A percentile compares a stretch with the other conserved stretches of the same genome.
Conservation (phyloP, 2,113 vertebrate species). For the Coturnix japonica region DNA sequence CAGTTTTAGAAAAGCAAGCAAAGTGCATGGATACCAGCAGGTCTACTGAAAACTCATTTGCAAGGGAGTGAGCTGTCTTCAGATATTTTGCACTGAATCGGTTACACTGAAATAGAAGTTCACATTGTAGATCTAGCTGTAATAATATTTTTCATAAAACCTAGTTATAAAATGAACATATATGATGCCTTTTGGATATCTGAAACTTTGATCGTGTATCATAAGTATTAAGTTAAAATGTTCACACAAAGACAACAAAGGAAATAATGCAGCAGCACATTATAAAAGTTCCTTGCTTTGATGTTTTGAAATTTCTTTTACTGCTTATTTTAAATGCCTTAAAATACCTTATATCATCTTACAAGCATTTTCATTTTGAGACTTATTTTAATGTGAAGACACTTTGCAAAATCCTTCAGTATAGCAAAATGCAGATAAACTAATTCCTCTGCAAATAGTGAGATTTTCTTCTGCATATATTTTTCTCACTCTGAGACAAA, state of each 20-base stretch:
- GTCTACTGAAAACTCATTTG: neutral
- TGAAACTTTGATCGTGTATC: neutral
- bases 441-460: neutral
- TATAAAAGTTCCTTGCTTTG: constrained; percentile 12
- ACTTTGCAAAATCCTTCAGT: neutral
- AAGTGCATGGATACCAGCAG: neutral
- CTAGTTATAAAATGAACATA: neutral
- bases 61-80: neutral
- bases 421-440: neutral
- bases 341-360: neutral
- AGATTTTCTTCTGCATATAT: neutral
- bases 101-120: neutral
- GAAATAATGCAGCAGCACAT: neutral
- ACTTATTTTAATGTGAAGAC: neutral
- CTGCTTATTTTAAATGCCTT: neutral
- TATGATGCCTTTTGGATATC: neutral
- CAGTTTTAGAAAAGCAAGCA: neutral
- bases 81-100: neutral
- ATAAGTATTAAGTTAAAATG: neutral
- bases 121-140: neutral
- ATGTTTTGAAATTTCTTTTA: constrained; percentile 24
- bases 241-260: neutral
- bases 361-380: constrained; percentile 7
- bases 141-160: constrained; percentile 21
- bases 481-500: constrained; percentile 11